Evolutionary conservation across 2,797 vertebrate genomes (phyloP).

Genomic region (Malurus splendens): DNA sequence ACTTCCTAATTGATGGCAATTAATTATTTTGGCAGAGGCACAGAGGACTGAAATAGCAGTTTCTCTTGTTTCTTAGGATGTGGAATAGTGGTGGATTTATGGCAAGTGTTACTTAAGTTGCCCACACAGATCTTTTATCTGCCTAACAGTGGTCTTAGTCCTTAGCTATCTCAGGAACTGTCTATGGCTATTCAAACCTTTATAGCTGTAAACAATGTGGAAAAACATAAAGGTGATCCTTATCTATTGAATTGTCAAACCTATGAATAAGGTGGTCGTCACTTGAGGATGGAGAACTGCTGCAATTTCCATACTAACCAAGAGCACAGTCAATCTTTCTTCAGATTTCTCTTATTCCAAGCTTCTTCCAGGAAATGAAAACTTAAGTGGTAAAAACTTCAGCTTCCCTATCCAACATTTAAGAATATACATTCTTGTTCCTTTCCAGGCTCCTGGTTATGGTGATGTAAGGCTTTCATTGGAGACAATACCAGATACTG

Average conservation of each 20-base stretch:
- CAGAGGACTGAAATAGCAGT: not conserved
- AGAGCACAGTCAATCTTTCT: not conserved
- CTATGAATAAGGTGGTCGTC: not conserved
- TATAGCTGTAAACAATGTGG: not conserved
- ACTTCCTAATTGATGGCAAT: not conserved
- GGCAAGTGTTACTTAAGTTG: not conserved
- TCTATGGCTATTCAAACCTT: not conserved
- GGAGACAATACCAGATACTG: constrained; percentile 93
- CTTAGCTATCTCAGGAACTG: not conserved
- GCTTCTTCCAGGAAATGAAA: not conserved
- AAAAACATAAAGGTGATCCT: not conserved
- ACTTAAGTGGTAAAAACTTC: not conserved
- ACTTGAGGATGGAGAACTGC: not conserved
- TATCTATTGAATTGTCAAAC: not conserved
- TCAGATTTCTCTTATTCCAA: not conserved
- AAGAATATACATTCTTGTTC: not conserved
- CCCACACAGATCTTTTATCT: not conserved
- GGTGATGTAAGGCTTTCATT: constrained; percentile 93
- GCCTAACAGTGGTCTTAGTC: not conserved
- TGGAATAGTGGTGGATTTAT: not conserved
- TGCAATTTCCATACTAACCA: not conserved
- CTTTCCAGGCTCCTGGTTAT: constrained; percentile 90
- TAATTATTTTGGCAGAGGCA: not conserved
- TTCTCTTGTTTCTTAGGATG: not conserved
- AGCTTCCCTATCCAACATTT: not conserved